Base-by-base conservation (phyloP, 2,888 invertebrate genomes). In the Gortyna flavago region DNA sequence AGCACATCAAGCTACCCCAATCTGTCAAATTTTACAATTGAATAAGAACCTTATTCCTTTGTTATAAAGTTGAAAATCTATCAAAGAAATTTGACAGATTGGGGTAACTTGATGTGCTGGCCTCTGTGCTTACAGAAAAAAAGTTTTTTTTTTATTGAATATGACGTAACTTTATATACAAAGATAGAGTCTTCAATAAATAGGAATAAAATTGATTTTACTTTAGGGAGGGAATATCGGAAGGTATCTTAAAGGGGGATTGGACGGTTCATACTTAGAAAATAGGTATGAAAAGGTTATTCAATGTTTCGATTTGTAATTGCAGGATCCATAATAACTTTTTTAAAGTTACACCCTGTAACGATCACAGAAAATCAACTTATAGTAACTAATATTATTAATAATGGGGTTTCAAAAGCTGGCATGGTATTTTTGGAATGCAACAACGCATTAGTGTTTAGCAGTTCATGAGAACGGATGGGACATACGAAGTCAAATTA, bases 281-380 rank as follows among this genome's bases (percentile, higher is more conserved):
- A 51, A 66, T 41, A 35, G 35, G 35, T 35, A 77, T 61, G 29
- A 73, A 74, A 61, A 57, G 11, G 25, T 35, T 66, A 59, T 8
- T 11, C 69, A 61, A 74, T n/a, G 0, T 29, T 59, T 61, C 21
- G n/a, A 38, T 54, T 51, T 11, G 64, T 69, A 11, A 21, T 51
- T 65, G 4, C 32, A 77, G 66, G 65, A 72, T 69, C 59, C 3
- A 41, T 61, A 64, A 38, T 32, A 68, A 81, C 44, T 64, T 72
- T 77, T 77, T 78, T 75, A 66, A 73, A 65, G 29, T 72, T 59
- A 86, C 32, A 67, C 83, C 88, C 83, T 87, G 83, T 85, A 75
- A 72, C 13, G 67, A 88, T 88, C 88, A 84, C 87, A 88, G 85
- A 77, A 61, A 81, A 80, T 65, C 67, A 79, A 80, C 75, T 79